Percentiles rank a stretch among this genome's conserved stretches.
These are phyloP conservation scores for Nomia melanderi DNA, from an alignment of 1,140 invertebrate species.

Conservation along the genomic window DNA sequence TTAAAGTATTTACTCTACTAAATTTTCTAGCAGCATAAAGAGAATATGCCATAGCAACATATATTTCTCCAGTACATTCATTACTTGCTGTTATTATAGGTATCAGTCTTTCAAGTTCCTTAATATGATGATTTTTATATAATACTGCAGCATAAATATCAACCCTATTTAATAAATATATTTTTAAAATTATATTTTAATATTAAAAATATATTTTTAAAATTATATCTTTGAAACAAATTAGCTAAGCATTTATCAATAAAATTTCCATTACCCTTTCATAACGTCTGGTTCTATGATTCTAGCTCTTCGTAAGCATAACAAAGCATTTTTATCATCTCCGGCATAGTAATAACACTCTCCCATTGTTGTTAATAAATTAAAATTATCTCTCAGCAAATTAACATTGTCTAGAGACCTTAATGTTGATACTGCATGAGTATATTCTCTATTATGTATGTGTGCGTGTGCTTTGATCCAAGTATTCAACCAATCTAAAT, in stretches of 20 bases:
- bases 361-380: slow-evolving; percentile 84
- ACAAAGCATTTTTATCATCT: slow-evolving; percentile 79
- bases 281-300: slow-evolving; percentile 83
- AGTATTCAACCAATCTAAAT: slow-evolving; percentile 83
- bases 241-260: not conserved
- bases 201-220: slow-evolving; percentile 43
- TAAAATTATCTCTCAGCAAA: slow-evolving; percentile 84
- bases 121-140: slow-evolving; percentile 77
- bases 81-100: slow-evolving; percentile 73
- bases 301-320: slow-evolving; percentile 80
- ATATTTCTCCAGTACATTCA: slow-evolving; percentile 83
- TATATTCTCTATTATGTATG: slow-evolving; percentile 84
- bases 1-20: slow-evolving; percentile 83
- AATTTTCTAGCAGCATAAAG: slow-evolving; percentile 81
- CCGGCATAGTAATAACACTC: slow-evolving; percentile 86
- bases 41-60: slow-evolving; percentile 85
- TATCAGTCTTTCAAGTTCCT: slow-evolving; percentile 80
- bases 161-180: slow-evolving; percentile 63
- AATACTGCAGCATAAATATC: slow-evolving; percentile 81
- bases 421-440: slow-evolving; percentile 84
- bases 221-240: slow-evolving; percentile 5
- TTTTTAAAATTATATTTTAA: slow-evolving; percentile 28
- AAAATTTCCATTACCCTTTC: slow-evolving; percentile 71
- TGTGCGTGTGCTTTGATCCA: slow-evolving; percentile 88
- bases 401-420: slow-evolving; percentile 84